Base-by-base conservation (phyloP, 2,888 invertebrate species). In the Sphaerophoria taeniata region DNA sequence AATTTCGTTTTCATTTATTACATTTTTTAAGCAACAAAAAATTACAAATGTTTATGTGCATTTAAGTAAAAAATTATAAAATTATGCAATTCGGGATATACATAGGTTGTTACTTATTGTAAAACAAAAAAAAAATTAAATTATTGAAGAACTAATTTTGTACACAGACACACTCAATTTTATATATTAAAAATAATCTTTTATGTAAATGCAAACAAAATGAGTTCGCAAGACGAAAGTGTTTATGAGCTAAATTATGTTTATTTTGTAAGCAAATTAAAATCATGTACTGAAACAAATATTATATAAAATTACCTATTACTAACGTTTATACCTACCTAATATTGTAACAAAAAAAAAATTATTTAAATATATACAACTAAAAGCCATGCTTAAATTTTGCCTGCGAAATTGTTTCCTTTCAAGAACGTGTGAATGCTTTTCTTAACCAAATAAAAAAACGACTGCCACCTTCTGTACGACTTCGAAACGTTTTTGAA, bases 241-340 rank as follows among this genome's bases (percentile, higher is more conserved):
- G 2, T 24, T 24, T 24, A 61, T 71, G 49, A 75, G 58, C 53
- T 49, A 75, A 75, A 75, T 73, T 47, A 73, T 56, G 43, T 69
- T 61, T 45, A 24, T 24, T 43, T 43, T 53, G 61, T 47, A 53
- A 83, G 61, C 67, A 79, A 76, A 69, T 75, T 69, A 63, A 73
- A 85, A 85, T 84, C 61, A 80, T 84, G 84, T 72, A 84, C 79
- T 84, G 85, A 85, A 80, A 80, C 71, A 76, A 77, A 77, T 53
- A 81, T 65, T 80, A 45, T 80, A 80, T 79, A 85, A 60, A 60
- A 72, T 85, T 69, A 74, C 56, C 79, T 84, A 80, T 63, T 85
- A 76, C 75, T 76, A 85, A 80, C 51, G 76, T 85, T 85, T 85
- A 80, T 85, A 85, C 84, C 79, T 85, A 85, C 84, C 79, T 75